A percentile compares a stretch with the other conserved stretches of the same genome.
Conservation (phyloP, 92 coral and sea anemone species). For the Paramuricea clavata region DNA sequence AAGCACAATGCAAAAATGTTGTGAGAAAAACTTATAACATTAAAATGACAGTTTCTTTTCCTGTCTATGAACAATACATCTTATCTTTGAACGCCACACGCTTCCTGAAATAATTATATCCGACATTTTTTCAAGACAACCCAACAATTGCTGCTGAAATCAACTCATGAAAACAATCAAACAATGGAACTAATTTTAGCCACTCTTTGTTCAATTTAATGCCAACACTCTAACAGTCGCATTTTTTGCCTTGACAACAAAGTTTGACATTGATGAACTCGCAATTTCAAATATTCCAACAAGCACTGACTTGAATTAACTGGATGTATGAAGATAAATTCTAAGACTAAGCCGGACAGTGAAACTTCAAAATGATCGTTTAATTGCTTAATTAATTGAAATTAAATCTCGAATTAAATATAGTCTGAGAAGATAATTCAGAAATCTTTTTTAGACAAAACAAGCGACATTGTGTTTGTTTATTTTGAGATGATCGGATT, state of each 20-base stretch:
- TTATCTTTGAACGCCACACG: neutral
- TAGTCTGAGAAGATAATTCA: no score
- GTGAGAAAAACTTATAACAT: no score
- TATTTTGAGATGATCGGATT: neutral
- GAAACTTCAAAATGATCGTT: neutral
- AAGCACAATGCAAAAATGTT: no score
- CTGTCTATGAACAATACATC: neutral
- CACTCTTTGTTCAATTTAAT: no score
- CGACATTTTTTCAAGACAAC: neutral
- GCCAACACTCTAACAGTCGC: no score
- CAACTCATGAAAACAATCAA: neutral
- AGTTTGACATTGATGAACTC: no score
- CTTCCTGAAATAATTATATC: neutral
- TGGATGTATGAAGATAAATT: neutral
- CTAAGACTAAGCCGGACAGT: neutral
- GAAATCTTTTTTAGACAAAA: neutral
- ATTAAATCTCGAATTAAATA: neutral
- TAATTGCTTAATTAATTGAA: neutral
- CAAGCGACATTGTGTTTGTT: neutral
- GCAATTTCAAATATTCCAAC: neutral
- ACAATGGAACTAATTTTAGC: no score
- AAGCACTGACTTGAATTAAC: neutral
- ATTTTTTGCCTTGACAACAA: no score
- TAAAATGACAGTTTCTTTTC: neutral
- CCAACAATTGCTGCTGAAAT: neutral